Conservation (phyloP, 2,888 invertebrate genomes). For the Melinaea menophilus region DNA sequence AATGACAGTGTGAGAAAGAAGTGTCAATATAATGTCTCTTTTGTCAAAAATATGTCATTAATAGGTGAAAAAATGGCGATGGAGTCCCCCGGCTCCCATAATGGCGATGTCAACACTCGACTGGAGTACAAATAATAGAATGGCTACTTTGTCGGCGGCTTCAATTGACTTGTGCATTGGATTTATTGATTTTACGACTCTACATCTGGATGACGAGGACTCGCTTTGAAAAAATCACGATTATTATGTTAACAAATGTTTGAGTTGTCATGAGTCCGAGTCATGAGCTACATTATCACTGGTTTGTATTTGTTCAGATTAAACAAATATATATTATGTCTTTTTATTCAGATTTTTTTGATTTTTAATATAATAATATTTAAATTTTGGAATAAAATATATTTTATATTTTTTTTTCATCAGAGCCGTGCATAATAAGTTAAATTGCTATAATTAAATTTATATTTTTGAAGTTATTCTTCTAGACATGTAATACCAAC, state of each 20-base stretch:
- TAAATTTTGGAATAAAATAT: too few species aligned
- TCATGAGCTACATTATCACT: too few species aligned
- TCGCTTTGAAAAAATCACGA: slow-evolving; percentile 2
- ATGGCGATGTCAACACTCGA: slow-evolving; percentile 74
- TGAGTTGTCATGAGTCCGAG: not conserved
- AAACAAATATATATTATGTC: too few species aligned
- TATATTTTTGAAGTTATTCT: not conserved
- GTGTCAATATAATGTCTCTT: slow-evolving; percentile 69
- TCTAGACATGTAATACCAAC: too few species aligned
- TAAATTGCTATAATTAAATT: not conserved
- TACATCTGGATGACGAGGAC: slow-evolving; percentile 25
- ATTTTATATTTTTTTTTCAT: too few species aligned
- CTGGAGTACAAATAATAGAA: slow-evolving; percentile 72
- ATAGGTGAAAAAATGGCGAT: slow-evolving; percentile 61
- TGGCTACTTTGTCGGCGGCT: slow-evolving; percentile 64
- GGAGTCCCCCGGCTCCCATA: slow-evolving; percentile 68
- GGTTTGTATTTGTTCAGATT: too few species aligned
- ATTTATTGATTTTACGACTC: slow-evolving; percentile 64
- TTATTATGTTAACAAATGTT: slow-evolving; percentile 2
- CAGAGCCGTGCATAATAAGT: too few species aligned
- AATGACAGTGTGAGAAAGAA: slow-evolving; percentile 69
- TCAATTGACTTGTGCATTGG: slow-evolving; percentile 43
- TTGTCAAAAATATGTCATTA: slow-evolving; percentile 73
- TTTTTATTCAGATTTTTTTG: too few species aligned
- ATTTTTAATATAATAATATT: too few species aligned